phyloP scores from a whole-genome alignment of 2,797 vertebrate genomes.

The Mus minutoides region DNA sequence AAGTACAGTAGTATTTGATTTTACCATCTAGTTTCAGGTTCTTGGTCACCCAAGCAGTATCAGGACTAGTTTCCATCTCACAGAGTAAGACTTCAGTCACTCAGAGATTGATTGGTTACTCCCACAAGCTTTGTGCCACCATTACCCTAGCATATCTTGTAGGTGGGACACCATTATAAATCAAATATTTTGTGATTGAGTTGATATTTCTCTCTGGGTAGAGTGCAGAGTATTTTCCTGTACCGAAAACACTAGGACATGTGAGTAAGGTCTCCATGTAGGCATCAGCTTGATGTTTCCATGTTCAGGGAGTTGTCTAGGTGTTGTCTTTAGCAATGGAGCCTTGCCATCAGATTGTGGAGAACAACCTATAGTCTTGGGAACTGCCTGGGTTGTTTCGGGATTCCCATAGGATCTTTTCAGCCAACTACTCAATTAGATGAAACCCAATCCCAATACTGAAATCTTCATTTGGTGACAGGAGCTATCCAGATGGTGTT shows the following conservation, averaged over 20 bases:
- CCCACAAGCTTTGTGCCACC: background rate
- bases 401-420: background rate
- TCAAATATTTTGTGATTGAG: background rate
- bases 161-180: background rate
- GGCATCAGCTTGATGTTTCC: background rate
- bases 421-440: too few species aligned
- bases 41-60: background rate
- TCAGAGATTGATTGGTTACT: background rate
- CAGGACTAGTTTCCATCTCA: background rate
- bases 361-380: background rate
- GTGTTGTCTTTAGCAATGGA: background rate
- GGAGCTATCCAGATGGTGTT: background rate
- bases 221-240: background rate
- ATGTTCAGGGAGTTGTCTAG: background rate
- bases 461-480: background rate
- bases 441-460: background rate
- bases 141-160: background rate
- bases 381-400: background rate
- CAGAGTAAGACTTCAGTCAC: background rate
- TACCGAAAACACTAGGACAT: background rate
- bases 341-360: background rate
- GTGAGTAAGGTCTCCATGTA: background rate
- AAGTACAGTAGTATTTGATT: background rate
- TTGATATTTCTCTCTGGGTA: background rate
- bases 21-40: background rate